These are phyloP conservation scores for Chrysolina haemoptera DNA, from an alignment of 2,888 invertebrate species.

Conservation along the genomic window DNA sequence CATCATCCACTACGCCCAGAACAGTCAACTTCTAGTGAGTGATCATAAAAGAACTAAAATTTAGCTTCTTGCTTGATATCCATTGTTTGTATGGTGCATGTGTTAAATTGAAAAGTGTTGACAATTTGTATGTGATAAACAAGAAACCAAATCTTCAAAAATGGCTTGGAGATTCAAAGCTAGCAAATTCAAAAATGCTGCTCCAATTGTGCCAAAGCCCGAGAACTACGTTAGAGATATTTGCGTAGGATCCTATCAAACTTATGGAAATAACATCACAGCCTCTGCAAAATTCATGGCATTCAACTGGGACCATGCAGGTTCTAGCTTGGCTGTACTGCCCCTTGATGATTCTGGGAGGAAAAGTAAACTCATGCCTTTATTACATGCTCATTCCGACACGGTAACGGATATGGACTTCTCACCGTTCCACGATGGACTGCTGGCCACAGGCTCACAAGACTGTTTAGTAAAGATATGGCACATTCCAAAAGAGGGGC, in stretches of 20 bases:
- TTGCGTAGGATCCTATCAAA: slow-evolving; percentile 92
- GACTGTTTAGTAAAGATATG: slow-evolving; percentile 92
- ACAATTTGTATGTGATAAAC: slow-evolving; percentile 40
- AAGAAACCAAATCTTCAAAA: slow-evolving; percentile 22
- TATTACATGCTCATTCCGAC: slow-evolving; percentile 89
- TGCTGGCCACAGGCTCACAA: slow-evolving; percentile 91
- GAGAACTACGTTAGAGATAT: slow-evolving; percentile 92
- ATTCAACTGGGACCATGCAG: slow-evolving; percentile 94
- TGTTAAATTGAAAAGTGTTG: slow-evolving; percentile 19
- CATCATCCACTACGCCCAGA: not conserved
- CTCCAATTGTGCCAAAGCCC: slow-evolving; percentile 95
- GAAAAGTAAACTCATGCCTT: slow-evolving; percentile 89
- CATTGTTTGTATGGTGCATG: slow-evolving; percentile 37
- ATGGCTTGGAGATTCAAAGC: slow-evolving; percentile 98
- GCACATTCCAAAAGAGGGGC: slow-evolving; percentile 88
- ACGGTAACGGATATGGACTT: slow-evolving; percentile 96
- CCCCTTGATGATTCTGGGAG: slow-evolving; percentile 91
- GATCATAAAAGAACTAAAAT: slow-evolving; percentile 10
- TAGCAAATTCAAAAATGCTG: slow-evolving; percentile 98
- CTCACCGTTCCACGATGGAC: slow-evolving; percentile 94
- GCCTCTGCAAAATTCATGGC: slow-evolving; percentile 95
- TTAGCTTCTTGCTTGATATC: slow-evolving; percentile 6
- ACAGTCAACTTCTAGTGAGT: slow-evolving; percentile 14
- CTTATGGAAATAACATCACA: slow-evolving; percentile 95
- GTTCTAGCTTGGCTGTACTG: slow-evolving; percentile 91